Conservation (phyloP, 2,888 invertebrate species). For the Carcina quercana region DNA sequence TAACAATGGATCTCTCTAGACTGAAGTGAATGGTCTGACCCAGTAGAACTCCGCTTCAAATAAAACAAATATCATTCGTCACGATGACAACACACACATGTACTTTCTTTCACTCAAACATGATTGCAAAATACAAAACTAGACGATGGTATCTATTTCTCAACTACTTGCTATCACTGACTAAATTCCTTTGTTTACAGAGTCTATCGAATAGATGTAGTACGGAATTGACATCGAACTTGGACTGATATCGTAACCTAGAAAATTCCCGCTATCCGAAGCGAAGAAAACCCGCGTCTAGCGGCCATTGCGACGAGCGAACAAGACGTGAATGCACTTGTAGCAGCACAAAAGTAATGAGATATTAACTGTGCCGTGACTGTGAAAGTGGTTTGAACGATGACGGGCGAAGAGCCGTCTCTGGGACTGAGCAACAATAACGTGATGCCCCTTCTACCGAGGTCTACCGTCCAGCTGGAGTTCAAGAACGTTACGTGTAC, state of each 20-base stretch:
- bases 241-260: constrained; percentile 13
- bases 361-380: constrained; percentile 16
- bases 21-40: too few relatives aligned
- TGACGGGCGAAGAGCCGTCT: constrained; percentile 34
- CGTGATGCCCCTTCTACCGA: constrained; percentile 53
- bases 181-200: too few relatives aligned
- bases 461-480: constrained; percentile 78
- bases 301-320: not conserved
- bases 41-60: too few relatives aligned
- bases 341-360: constrained; percentile 22
- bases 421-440: constrained; percentile 51
- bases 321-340: not conserved
- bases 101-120: too few relatives aligned
- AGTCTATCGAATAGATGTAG: too few relatives aligned
- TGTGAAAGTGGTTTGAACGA: constrained; percentile 33
- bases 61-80: too few relatives aligned
- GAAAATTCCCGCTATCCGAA: constrained; percentile 10
- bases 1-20: too few relatives aligned
- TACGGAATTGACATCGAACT: constrained; percentile 21
- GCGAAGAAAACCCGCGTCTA: constrained; percentile 1
- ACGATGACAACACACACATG: too few relatives aligned
- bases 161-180: too few relatives aligned
- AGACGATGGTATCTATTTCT: too few relatives aligned
- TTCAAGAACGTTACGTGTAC: constrained; percentile 80
- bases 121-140: too few relatives aligned